Percentiles rank a stretch among this genome's conserved stretches.
These are phyloP conservation scores for Colaptes auratus DNA, from an alignment of 2,113 vertebrate species.

Conservation along the genomic window DNA sequence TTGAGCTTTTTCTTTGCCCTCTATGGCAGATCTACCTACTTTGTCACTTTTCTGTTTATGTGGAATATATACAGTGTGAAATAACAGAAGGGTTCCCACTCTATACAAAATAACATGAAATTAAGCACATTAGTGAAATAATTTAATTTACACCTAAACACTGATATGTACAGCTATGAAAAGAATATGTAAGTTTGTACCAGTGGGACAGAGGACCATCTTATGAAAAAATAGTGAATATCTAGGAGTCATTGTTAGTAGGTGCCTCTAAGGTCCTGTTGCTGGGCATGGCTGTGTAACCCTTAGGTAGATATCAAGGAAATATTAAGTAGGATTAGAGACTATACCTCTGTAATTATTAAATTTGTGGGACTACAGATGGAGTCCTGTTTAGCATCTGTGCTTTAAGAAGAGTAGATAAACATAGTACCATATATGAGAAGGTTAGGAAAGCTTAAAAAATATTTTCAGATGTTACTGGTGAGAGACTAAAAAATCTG, in stretches of 20 bases:
- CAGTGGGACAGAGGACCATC: neutral
- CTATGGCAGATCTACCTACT: neutral
- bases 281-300: neutral
- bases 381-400: neutral
- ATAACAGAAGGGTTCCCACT: neutral
- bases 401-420: neutral
- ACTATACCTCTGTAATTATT: neutral
- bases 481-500: neutral
- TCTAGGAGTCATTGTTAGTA: neutral
- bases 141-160: neutral
- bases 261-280: neutral
- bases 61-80: neutral
- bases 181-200: neutral
- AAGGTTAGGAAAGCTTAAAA: neutral
- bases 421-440: neutral
- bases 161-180: neutral
- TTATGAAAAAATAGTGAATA: neutral
- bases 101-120: neutral
- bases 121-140: neutral
- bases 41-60: neutral
- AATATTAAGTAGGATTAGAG: neutral
- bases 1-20: neutral
- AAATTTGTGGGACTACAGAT: neutral
- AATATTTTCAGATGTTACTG: neutral
- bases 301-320: neutral